These are phyloP conservation scores for Chaetorhynchus papuensis DNA, from an alignment of 2,113 vertebrate genomes.

Conservation along the genomic window DNA sequence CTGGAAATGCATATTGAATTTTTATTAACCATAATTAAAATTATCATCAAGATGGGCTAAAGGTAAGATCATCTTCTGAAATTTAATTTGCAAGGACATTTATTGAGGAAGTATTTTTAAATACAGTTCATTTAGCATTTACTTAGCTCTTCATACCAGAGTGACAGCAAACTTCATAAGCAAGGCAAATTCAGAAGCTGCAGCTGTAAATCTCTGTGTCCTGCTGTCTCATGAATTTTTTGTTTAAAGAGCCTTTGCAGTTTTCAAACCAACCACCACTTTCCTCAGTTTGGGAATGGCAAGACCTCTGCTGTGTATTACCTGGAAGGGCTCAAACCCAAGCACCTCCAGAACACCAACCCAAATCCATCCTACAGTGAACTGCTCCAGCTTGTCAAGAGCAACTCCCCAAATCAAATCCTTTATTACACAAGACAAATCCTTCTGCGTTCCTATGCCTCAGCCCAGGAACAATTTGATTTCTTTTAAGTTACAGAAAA, in stretches of 20 bases:
- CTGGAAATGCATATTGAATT: neutral
- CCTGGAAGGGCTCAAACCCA: neutral
- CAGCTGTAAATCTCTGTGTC: neutral
- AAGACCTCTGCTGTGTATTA: neutral
- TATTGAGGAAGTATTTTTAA: constrained; percentile 41
- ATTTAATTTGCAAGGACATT: constrained; percentile 38
- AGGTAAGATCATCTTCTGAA: constrained; percentile 31
- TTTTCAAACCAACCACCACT: neutral
- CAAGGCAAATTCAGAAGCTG: constrained; percentile 16
- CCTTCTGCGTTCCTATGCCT: neutral
- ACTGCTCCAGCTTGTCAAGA: neutral
- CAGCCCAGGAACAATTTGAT: neutral
- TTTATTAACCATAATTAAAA: constrained; percentile 51
- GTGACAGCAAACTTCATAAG: constrained; percentile 30
- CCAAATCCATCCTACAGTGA: neutral
- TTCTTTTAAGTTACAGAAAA: neutral
- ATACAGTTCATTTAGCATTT: constrained; percentile 34
- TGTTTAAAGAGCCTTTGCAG: neutral
- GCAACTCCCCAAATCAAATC: neutral
- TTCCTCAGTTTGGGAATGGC: neutral
- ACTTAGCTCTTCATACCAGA: neutral
- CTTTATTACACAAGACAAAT: neutral
- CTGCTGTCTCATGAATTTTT: neutral
- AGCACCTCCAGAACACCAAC: neutral
- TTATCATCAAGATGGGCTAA: constrained; percentile 7